phyloP scores from a whole-genome alignment of 1,140 invertebrate species.

The Drosophila grimshawi region DNA sequence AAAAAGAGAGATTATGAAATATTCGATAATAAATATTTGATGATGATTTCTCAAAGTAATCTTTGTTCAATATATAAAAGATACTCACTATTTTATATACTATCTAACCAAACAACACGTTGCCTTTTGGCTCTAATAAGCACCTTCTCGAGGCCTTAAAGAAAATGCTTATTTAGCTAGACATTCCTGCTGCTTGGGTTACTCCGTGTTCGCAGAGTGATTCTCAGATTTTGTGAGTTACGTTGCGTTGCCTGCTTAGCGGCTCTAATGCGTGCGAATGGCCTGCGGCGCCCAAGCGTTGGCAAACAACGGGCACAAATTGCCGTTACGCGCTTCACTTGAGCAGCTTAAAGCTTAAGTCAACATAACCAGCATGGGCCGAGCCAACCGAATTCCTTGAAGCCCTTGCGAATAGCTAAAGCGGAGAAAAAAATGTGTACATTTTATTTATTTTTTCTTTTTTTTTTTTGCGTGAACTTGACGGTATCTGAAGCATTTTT shows the following conservation, averaged over 20 bases:
- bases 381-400: slow-evolving; percentile 55
- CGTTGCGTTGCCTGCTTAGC: slow-evolving; percentile 36
- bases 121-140: neutral
- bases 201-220: slow-evolving; percentile 6
- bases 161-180: slow-evolving; percentile 60
- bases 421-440: slow-evolving; percentile 45
- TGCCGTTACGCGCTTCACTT: slow-evolving; percentile 80
- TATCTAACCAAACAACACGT: neutral
- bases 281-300: slow-evolving; percentile 15
- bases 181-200: slow-evolving; percentile 7
- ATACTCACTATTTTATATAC: neutral
- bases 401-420: slow-evolving; percentile 54
- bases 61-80: too few species aligned
- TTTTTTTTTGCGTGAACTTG: slow-evolving; percentile 58
- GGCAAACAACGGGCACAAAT: slow-evolving; percentile 73
- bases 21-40: too few species aligned
- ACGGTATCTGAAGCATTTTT: slow-evolving; percentile 70
- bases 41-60: too few species aligned
- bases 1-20: too few species aligned
- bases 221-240: slow-evolving; percentile 11
- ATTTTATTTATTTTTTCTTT: slow-evolving; percentile 71
- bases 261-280: slow-evolving; percentile 57
- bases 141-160: neutral
- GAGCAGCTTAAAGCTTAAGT: slow-evolving; percentile 79
- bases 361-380: slow-evolving; percentile 57